Evolutionary conservation across 2,888 invertebrate genomes (phyloP).

Genomic region (Lampropteryx suffumata): DNA sequence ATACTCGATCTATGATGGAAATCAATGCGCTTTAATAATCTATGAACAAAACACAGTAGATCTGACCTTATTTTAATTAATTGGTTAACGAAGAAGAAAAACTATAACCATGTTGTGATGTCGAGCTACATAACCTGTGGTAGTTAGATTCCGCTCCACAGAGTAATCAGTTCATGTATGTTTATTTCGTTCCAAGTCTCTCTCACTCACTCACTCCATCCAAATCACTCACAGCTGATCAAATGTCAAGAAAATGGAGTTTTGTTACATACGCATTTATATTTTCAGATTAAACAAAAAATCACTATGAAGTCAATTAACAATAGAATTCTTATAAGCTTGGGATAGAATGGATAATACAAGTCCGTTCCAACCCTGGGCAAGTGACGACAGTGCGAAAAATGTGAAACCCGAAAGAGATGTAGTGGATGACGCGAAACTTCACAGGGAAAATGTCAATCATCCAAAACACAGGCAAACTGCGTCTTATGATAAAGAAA

Average conservation of each 20-base stretch:
- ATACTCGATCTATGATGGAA: too few relatives aligned
- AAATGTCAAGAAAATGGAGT: constrained; percentile 83
- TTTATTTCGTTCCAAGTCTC: too few relatives aligned
- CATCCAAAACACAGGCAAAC: constrained; percentile 83
- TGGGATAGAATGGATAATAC: constrained; percentile 77
- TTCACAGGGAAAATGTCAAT: constrained; percentile 82
- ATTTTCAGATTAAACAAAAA: constrained; percentile 63
- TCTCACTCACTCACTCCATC: constrained; percentile 35
- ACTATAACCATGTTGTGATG: too few relatives aligned
- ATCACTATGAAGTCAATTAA: constrained; percentile 70
- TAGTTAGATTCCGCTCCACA: too few relatives aligned
- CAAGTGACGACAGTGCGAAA: constrained; percentile 74
- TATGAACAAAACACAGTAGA: too few relatives aligned
- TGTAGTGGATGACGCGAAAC: constrained; percentile 81
- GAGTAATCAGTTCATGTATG: too few relatives aligned
- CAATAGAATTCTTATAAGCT: constrained; percentile 54
- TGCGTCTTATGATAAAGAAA: constrained; percentile 82
- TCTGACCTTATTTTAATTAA: too few relatives aligned
- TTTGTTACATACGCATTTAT: constrained; percentile 80
- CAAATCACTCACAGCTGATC: constrained; percentile 79
- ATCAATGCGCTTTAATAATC: too few relatives aligned
- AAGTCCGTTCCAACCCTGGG: constrained; percentile 80
- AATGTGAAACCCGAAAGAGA: constrained; percentile 76
- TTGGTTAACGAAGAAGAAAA: too few relatives aligned
- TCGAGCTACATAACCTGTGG: too few relatives aligned